phyloP scores from a whole-genome alignment of 1,140 invertebrate genomes.

The Drosophila pachea region DNA sequence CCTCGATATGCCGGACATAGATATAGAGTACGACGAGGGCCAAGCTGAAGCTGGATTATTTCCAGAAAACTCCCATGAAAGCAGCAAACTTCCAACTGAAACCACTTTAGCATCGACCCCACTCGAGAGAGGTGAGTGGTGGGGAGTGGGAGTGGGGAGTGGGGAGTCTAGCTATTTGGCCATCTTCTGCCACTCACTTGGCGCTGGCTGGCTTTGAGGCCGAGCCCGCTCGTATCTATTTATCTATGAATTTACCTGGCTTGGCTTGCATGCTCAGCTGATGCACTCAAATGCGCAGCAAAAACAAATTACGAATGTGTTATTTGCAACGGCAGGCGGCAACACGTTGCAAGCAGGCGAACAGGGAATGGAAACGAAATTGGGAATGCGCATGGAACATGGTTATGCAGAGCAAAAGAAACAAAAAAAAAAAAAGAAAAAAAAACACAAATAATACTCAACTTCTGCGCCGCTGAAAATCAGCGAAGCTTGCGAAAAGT shows the following conservation, averaged over 20 bases:
- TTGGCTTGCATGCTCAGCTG: slow-evolving; percentile 62
- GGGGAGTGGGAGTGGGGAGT: too few relatives aligned
- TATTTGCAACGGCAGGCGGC: slow-evolving; percentile 53
- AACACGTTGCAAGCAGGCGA: slow-evolving; percentile 27
- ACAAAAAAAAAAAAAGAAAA: slow-evolving; percentile 10
- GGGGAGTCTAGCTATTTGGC: background rate
- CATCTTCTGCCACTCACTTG: slow-evolving; percentile 22
- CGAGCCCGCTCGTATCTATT: slow-evolving; percentile 5
- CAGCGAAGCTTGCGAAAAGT: slow-evolving; percentile 71
- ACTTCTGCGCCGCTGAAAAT: slow-evolving; percentile 55
- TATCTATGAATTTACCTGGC: slow-evolving; percentile 9
- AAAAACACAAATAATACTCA: slow-evolving; percentile 19
- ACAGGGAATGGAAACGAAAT: slow-evolving; percentile 22
- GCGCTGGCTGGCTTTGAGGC: slow-evolving; percentile 8
- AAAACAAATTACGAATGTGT: slow-evolving; percentile 71
- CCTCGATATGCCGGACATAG: too few relatives aligned
- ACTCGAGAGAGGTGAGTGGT: too few relatives aligned
- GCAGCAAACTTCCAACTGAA: too few relatives aligned
- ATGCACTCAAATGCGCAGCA: slow-evolving; percentile 72
- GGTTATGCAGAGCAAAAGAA: slow-evolving; percentile 7
- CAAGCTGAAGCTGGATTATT: too few relatives aligned
- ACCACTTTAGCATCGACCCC: too few relatives aligned
- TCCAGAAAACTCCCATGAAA: too few relatives aligned
- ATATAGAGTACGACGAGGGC: too few relatives aligned
- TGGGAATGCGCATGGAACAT: slow-evolving; percentile 23